These are phyloP conservation scores for Mungos mungo DNA, from an alignment of 2,113 vertebrate species.

Conservation along the genomic window DNA sequence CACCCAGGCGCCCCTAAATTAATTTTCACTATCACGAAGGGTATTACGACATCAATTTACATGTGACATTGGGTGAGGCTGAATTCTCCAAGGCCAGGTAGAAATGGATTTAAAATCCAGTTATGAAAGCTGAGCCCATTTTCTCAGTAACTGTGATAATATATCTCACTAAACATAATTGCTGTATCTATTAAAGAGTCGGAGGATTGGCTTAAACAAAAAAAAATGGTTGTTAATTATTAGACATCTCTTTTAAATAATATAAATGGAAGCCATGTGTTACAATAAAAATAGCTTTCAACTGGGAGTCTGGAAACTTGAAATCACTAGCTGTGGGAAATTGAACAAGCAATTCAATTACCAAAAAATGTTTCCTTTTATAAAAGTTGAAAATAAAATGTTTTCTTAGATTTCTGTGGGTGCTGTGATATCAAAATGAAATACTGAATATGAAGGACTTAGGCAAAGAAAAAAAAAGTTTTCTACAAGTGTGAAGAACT, in stretches of 20 bases:
- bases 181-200: neutral
- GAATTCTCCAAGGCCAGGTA: neutral
- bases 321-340: neutral
- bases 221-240: neutral
- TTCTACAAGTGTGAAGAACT: neutral
- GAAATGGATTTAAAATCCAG: neutral
- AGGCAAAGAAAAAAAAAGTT: neutral
- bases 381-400: conserved; percentile 10
- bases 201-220: neutral
- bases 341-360: neutral
- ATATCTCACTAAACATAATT: neutral
- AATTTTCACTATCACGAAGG: neutral
- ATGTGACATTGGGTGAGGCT: neutral
- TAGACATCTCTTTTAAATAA: conserved; percentile 23
- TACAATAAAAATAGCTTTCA: neutral
- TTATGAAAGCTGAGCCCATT: neutral
- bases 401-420: neutral
- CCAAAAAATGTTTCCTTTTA: neutral
- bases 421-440: neutral
- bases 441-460: neutral
- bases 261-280: neutral
- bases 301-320: neutral
- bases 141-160: neutral
- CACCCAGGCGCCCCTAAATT: too few relatives aligned
- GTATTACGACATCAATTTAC: neutral